These are phyloP conservation scores for Hippolais icterina DNA, from an alignment of 2,113 vertebrate genomes.

Conservation along the genomic window DNA sequence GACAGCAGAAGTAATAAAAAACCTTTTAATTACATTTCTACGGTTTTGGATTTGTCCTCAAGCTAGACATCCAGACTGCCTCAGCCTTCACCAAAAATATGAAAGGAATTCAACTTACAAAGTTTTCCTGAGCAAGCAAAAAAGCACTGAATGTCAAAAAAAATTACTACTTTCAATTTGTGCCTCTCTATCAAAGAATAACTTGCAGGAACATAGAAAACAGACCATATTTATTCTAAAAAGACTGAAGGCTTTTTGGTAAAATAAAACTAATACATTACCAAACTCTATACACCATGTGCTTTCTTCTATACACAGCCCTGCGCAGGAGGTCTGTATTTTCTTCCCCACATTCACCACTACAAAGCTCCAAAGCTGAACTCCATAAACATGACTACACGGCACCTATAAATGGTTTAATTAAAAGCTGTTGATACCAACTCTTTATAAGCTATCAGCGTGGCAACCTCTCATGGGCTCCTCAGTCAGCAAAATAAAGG, in stretches of 20 bases:
- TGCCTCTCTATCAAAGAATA: neutral
- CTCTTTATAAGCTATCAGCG: constrained; percentile 39
- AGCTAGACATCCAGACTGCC: constrained; percentile 25
- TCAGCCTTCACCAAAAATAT: constrained; percentile 17
- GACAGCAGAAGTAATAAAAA: constrained; percentile 48
- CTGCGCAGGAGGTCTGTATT: neutral
- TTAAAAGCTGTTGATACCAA: constrained; percentile 58
- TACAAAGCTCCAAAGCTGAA: constrained; percentile 11
- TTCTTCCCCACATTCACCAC: neutral
- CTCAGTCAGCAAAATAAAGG: constrained; percentile 48
- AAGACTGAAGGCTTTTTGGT: neutral
- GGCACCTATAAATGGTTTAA: constrained; percentile 39
- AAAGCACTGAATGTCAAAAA: neutral
- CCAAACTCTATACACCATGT: neutral
- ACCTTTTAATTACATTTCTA: constrained; percentile 48
- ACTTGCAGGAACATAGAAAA: neutral
- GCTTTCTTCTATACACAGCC: neutral
- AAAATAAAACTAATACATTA: neutral
- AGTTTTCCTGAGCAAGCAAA: constrained; percentile 14
- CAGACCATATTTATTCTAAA: neutral
- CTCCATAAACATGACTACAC: neutral
- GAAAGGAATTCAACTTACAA: constrained; percentile 9
- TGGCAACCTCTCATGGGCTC: constrained; percentile 1
- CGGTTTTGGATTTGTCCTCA: constrained; percentile 34
- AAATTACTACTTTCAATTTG: neutral